phyloP scores from a whole-genome alignment of 2,888 invertebrate species.

The Harmothoe impar region DNA sequence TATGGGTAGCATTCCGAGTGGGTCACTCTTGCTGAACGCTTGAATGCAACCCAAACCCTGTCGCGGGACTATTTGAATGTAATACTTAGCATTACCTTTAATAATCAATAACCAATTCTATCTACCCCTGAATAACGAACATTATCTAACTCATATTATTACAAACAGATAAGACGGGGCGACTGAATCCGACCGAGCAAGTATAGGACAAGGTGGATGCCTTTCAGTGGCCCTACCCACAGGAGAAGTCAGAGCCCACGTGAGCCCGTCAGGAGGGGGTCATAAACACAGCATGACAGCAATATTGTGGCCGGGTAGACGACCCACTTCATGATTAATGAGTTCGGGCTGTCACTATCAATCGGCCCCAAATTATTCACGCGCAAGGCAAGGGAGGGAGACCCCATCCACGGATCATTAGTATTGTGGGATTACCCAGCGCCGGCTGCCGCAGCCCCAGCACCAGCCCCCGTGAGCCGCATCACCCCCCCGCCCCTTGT shows the following conservation, averaged over 20 bases:
- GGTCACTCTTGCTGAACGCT: too few relatives aligned
- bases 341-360: background rate
- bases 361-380: background rate
- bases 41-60: too few relatives aligned
- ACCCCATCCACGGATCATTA: conserved; percentile 1
- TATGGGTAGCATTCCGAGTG: too few relatives aligned
- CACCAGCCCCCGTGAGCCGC: background rate
- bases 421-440: background rate
- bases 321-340: conserved; percentile 2
- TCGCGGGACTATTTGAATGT: too few relatives aligned
- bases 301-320: background rate
- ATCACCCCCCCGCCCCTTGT: background rate
- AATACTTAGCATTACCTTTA: too few relatives aligned
- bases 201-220: too few relatives aligned
- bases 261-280: background rate
- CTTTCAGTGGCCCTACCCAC: too few relatives aligned
- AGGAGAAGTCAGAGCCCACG: background rate
- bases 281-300: background rate
- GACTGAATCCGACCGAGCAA: too few relatives aligned
- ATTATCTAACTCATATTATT: too few relatives aligned
- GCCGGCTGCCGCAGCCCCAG: background rate
- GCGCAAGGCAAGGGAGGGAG: background rate
- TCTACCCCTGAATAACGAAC: too few relatives aligned
- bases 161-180: too few relatives aligned
- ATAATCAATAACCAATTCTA: too few relatives aligned